Conservation (phyloP, 2,797 vertebrate species). For the Rhynchotus rufescens region DNA sequence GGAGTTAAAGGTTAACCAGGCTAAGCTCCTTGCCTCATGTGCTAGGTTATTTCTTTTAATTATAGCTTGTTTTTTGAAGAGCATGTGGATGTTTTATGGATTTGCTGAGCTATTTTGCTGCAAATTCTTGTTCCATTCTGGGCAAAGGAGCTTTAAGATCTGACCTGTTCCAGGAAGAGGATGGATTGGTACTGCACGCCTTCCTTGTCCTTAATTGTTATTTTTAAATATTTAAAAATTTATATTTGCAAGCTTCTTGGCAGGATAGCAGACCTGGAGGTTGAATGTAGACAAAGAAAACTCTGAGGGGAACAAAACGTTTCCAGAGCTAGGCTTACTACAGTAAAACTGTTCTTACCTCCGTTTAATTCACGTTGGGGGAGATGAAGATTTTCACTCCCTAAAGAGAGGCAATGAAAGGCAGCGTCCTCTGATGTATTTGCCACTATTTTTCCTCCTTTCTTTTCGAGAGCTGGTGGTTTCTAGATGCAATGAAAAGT, state of each 20-base stretch:
- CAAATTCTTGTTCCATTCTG: neutral
- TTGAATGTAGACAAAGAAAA: neutral
- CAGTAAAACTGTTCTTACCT: neutral
- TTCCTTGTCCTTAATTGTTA: neutral
- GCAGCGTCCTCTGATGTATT: neutral
- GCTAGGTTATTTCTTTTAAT: neutral
- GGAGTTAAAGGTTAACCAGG: neutral
- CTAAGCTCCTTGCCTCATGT: neutral
- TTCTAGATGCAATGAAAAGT: neutral
- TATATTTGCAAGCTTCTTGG: neutral
- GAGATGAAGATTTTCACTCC: neutral
- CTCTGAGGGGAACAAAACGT: neutral
- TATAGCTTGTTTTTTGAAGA: neutral
- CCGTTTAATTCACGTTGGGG: neutral
- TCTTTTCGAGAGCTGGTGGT: neutral
- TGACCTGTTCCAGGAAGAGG: neutral
- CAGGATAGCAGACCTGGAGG: neutral
- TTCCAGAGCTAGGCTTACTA: neutral
- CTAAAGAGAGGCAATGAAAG: too few species aligned
- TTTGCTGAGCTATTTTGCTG: neutral
- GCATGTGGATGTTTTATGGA: neutral
- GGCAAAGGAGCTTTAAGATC: neutral
- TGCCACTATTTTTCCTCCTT: neutral
- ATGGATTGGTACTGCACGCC: neutral
- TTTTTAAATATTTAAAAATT: too few species aligned